Evolutionary conservation across 2,113 vertebrate genomes (phyloP), one percentile per base, ranked within the genome.

Genomic region (Rhegmatorhina hoffmannsi): DNA sequence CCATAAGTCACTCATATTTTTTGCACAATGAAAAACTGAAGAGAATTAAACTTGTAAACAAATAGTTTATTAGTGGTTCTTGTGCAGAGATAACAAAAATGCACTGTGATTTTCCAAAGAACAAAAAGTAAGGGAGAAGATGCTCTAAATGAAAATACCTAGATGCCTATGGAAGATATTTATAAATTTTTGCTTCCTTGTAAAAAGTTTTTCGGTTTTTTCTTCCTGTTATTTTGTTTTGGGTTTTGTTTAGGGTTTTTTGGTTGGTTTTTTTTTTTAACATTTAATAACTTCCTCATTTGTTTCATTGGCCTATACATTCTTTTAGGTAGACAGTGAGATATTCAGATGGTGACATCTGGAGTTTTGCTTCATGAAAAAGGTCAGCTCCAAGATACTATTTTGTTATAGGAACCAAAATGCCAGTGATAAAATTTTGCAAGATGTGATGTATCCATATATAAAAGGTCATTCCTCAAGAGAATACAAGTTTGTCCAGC

Each of bases 331-430:
- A 85, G 8, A 60, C 4, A 76, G 12, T 60, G 28, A 76, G 15
- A 77, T 60, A 86, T 80, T 67, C 72, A 88, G 83, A 86, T 88
- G 50, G 59, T 63, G 28, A 70, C 63, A 62, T 78, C 79, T 82
- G 21, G n/a, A 79, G 88, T 43, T 80, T 84, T 90, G 10, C 13
- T 92, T 93, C 55, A 47, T 38, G 50, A 74, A 80, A 96, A 93
- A 95, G 88, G 88, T 95, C 90, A 92, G 4, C 16, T 93, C 28
- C 47, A 93, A 85, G 79, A 80, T 36, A 24, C 11, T 93, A 31
- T 70, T 95, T 93, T 92, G n/a, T 92, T 80, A 93, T 31, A 66
- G 59, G 25, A 94, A 76, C 15, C 10, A 85, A 96, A 92, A 96
- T 92, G 67, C 86, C 95, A 95, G 11, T 62, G 75, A 85, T 58